A percentile compares a stretch with the other conserved stretches of the same genome.
These are phyloP conservation scores for Daktulosphaira vitifoliae DNA, from an alignment of 1,140 invertebrate genomes.

Conservation along the genomic window DNA sequence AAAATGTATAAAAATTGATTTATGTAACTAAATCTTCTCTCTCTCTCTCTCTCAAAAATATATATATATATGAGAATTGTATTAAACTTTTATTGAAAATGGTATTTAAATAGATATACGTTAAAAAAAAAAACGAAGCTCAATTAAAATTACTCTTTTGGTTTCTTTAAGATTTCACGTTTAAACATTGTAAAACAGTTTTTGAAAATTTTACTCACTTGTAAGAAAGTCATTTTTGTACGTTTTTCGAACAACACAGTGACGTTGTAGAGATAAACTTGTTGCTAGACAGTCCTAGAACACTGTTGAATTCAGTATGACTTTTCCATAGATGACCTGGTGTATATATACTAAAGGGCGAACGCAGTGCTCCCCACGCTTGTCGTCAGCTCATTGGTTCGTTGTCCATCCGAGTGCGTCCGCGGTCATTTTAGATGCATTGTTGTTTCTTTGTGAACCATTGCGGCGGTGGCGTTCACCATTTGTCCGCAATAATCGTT, in stretches of 20 bases:
- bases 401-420: slow-evolving; percentile 10
- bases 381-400: slow-evolving; percentile 2
- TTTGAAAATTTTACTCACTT: slow-evolving; percentile 2
- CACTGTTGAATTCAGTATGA: slow-evolving; percentile 19
- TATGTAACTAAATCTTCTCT: too few species aligned
- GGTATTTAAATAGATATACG: too few species aligned
- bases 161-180: too few species aligned
- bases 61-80: too few species aligned
- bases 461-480: not conserved
- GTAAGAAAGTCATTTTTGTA: slow-evolving; percentile 26
- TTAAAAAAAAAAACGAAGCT: too few species aligned
- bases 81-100: too few species aligned
- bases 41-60: too few species aligned
- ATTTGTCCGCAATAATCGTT: slow-evolving; percentile 3
- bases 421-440: slow-evolving; percentile 1
- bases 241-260: not conserved
- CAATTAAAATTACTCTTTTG: too few species aligned
- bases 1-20: too few species aligned
- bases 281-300: slow-evolving; percentile 15
- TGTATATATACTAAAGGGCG: slow-evolving; percentile 21
- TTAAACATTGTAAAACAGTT: too few species aligned
- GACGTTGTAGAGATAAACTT: not conserved
- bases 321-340: not conserved
- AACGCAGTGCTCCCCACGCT: not conserved
- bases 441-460: slow-evolving; percentile 7